Base-by-base conservation (phyloP, 2,797 vertebrate genomes). In the Pseudopleuronectes americanus region DNA sequence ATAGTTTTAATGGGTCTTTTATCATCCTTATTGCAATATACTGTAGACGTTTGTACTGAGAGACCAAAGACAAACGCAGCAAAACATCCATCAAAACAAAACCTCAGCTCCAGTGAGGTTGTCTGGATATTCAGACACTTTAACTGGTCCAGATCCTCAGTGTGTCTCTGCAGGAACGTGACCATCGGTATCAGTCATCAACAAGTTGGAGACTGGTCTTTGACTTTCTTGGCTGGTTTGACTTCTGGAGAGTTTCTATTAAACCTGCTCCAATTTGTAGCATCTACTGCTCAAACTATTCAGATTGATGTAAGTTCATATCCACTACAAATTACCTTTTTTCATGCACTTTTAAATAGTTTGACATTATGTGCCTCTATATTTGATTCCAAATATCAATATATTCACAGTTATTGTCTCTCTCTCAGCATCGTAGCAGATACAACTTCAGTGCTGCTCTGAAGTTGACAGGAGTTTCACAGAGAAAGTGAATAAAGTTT, bases 401-500 rank as follows among this genome's bases (percentile, higher is more conserved):
- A 1, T n/a, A 52, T 21, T 19, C 12, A 14, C 41, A 23, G 21
- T 12, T 13, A 70, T 60, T 12, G 9, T 9, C 8, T 5, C 59
- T 36, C 24, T 6, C 48, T 24, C 8, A 53, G 54, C 28, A 19
- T 13, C 8, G 26, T 14, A 52, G 3, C 49, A 31, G 24, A n/a
- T 14, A 23, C 19, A 48, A 1, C 56, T n/a, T 55, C 3, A 13
- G 12, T 36, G 38, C 24, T 68, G 41, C 33, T 55, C 9, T 48
- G 3, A 72, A 52, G 47, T 67, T 9, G 7, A 43, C 17, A 6
- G 14, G 12, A 51, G 10, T 36, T 43, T 12, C 21, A 22, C 14
- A 41, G 57, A 41, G 56, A 60, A 55, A 31, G 21, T 10, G 3
- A 19, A n/a, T 55, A 54, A 54, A 57, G 56, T 33, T 38, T 58